A percentile compares a stretch with the other conserved stretches of the same genome.
phyloP scores from a whole-genome alignment of 2,113 vertebrate genomes.

The Thalassarche chlororhynchos region DNA sequence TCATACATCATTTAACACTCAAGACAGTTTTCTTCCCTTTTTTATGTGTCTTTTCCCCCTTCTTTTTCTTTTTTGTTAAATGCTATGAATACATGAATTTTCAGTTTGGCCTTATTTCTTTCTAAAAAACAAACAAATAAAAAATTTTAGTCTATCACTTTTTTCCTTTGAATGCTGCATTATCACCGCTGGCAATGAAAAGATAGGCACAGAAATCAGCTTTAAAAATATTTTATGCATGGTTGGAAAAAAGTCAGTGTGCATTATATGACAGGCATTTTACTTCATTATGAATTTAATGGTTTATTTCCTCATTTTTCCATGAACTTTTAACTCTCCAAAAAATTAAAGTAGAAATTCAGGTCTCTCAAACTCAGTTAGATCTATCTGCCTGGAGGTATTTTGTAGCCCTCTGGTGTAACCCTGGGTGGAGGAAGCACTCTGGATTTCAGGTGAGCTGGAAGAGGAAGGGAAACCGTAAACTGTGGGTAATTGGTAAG shows the following conservation, averaged over 20 bases:
- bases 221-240: conserved; percentile 13
- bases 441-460: not conserved
- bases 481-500: not conserved
- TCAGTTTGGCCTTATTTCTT: not conserved
- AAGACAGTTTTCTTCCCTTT: not conserved
- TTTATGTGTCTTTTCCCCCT: not conserved
- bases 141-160: not conserved
- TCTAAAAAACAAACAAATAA: not conserved
- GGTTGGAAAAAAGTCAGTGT: not conserved
- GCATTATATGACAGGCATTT: not conserved
- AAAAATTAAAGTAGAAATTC: not conserved
- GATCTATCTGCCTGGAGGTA: not conserved
- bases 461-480: fast-evolving
- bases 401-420: not conserved
- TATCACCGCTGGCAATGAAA: not conserved
- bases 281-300: not conserved
- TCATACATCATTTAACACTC: conserved; percentile 1
- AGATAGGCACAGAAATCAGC: not conserved
- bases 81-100: not conserved
- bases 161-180: not conserved
- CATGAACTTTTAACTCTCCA: not conserved
- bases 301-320: not conserved
- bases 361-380: not conserved
- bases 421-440: not conserved
- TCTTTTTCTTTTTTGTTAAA: not conserved